Base-by-base conservation (phyloP, 2,888 invertebrate genomes). In the Scaptomyza reducta region DNA sequence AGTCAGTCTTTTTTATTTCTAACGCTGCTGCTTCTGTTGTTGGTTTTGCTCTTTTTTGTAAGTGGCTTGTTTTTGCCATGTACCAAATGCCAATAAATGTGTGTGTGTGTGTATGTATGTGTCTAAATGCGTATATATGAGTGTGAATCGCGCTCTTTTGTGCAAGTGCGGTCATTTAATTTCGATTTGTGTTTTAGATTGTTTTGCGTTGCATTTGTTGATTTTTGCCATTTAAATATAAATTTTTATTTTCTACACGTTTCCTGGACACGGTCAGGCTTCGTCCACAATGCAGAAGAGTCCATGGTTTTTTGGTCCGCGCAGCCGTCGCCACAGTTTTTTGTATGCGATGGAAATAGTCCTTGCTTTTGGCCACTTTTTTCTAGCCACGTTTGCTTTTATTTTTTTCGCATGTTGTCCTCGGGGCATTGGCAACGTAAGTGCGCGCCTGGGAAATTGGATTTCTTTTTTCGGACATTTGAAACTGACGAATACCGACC, bases 101-200 rank as follows among this genome's bases (percentile, higher is more conserved):
- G 62, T 60, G 40, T 70, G 40, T 71, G 50, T 49, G 53, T 60
- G 29, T 59, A 55, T 64, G 56, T 22, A 3, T 22, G 22, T 22
- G 22, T 66, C 42, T 69, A 60, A 58, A 35, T 70, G 35, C 70
- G 50, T 49, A 50, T 69, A 60, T 60, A 38, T 70, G 40, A 70
- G 50, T 49, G 53, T 58, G 64, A 49, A 69, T 63, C 71, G 70
- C 77, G 78, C 74, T 77, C 78, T 79, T 81, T 84, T 85, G 85
- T 89, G 88, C 89, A 81, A 86, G 88, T 89, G 89, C 81, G 89
- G 89, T 89, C 89, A 89, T 89, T 89, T 89, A 89, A 89, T 89
- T 89, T 89, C 89, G 89, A 89, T 89, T 89, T 89, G 89, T 89
- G 87, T 89, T 89, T 89, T 89, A 87, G 89, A 89, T 88, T 89